phyloP scores from a whole-genome alignment of 2,113 vertebrate genomes.

The Percina caprodes region DNA sequence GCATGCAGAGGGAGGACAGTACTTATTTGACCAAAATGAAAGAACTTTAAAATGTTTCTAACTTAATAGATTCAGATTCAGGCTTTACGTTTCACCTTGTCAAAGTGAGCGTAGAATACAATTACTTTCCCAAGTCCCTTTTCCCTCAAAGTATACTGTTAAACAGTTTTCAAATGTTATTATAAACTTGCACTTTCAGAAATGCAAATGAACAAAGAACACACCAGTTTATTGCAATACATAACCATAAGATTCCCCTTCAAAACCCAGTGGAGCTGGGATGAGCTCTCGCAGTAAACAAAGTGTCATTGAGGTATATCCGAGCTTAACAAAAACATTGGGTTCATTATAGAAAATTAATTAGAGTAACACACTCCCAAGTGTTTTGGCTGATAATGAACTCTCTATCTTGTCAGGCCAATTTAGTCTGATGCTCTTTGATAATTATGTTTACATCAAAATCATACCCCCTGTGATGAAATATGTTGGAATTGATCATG shows the following conservation, averaged over 20 bases:
- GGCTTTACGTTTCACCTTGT: neutral
- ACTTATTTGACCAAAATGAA: constrained; percentile 26
- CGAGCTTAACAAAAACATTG: constrained; percentile 80
- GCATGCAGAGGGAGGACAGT: constrained; percentile 62
- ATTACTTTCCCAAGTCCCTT: neutral
- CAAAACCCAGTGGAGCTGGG: constrained; percentile 60
- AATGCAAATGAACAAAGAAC: constrained; percentile 22
- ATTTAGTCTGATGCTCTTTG: constrained; percentile 77
- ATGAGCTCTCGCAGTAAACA: constrained; percentile 77
- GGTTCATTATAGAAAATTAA: constrained; percentile 86
- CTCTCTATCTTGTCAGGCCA: constrained; percentile 82
- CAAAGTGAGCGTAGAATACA: neutral
- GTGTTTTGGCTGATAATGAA: constrained; percentile 86
- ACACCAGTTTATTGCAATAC: neutral
- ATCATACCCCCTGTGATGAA: constrained; percentile 79
- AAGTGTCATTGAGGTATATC: constrained; percentile 80
- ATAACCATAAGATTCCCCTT: neutral
- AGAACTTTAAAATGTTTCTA: constrained; percentile 17
- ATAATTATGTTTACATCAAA: constrained; percentile 86
- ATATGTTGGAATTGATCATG: constrained; percentile 54
- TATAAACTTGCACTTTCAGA: constrained; percentile 16
- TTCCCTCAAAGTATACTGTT: neutral
- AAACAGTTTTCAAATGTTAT: constrained; percentile 26
- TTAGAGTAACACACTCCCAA: constrained; percentile 84
- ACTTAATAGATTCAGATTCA: neutral